Evolutionary conservation across 2,888 invertebrate genomes (phyloP).

Genomic region (Maniola hyperantus): DNA sequence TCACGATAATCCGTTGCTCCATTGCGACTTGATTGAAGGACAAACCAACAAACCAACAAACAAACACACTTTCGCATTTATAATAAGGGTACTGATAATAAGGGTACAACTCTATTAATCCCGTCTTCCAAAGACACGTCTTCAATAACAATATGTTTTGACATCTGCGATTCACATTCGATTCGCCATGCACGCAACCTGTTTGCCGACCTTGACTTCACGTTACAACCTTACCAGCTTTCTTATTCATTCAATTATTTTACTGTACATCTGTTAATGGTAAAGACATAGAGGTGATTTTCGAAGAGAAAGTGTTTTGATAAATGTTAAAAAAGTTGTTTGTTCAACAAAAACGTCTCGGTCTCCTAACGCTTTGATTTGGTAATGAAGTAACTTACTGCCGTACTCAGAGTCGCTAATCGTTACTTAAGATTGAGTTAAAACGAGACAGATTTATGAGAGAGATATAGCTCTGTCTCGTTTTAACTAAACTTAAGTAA

Average conservation of each 20-base stretch:
- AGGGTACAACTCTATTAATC: background rate
- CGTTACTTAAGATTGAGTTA: too few species aligned
- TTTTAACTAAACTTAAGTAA: too few species aligned
- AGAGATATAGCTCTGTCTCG: too few species aligned
- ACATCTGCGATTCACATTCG: conserved; percentile 36
- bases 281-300: background rate
- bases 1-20: too few species aligned
- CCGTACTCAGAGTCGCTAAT: too few species aligned
- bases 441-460: too few species aligned
- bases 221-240: background rate
- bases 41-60: too few species aligned
- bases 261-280: background rate
- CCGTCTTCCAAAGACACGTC: background rate
- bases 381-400: background rate
- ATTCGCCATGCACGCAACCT: conserved; percentile 29
- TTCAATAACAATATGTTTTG: conserved; percentile 32
- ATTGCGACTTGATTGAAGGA: too few species aligned
- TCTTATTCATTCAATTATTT: background rate
- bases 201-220: conserved; percentile 35
- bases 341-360: background rate
- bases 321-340: background rate
- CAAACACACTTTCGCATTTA: too few species aligned
- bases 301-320: conserved; percentile 2
- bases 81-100: too few species aligned
- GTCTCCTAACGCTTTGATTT: background rate